phyloP scores from a whole-genome alignment of 2,797 vertebrate genomes.

The Clarias pachynema region DNA sequence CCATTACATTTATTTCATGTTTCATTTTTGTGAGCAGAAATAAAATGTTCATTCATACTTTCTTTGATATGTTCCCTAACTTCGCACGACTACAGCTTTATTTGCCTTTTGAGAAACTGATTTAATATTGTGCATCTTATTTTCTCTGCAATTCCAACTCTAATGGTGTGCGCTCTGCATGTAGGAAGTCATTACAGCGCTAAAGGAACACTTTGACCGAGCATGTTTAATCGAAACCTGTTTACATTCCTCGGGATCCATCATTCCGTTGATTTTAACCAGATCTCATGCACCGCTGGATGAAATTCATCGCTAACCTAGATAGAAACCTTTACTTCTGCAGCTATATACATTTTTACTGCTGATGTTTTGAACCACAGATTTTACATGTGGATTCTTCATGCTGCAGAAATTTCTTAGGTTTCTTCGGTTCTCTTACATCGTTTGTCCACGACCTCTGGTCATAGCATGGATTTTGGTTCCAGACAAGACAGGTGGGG shows the following conservation, averaged over 20 bases:
- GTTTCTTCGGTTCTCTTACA: neutral
- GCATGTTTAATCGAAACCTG: constrained; percentile 19
- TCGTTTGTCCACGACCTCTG: neutral
- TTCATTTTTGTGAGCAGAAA: neutral
- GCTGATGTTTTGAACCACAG: neutral
- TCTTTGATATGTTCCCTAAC: neutral
- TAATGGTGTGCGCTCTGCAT: neutral
- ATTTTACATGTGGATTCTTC: neutral
- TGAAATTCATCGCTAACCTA: neutral
- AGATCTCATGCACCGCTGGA: neutral
- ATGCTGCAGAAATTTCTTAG: neutral
- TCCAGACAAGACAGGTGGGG: constrained; percentile 9
- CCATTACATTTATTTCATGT: neutral
- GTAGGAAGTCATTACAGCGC: neutral
- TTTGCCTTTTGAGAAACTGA: neutral
- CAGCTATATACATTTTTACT: neutral
- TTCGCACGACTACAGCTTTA: neutral
- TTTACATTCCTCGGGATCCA: constrained; percentile 20
- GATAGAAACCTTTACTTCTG: neutral
- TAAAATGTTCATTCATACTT: neutral
- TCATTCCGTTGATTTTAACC: constrained; percentile 4
- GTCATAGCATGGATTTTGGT: constrained; percentile 9
- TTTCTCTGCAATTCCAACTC: neutral
- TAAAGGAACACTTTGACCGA: neutral
- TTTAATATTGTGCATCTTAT: constrained; percentile 15